phyloP scores from a whole-genome alignment of 2,797 vertebrate species.

The Bucorvus abyssinicus region DNA sequence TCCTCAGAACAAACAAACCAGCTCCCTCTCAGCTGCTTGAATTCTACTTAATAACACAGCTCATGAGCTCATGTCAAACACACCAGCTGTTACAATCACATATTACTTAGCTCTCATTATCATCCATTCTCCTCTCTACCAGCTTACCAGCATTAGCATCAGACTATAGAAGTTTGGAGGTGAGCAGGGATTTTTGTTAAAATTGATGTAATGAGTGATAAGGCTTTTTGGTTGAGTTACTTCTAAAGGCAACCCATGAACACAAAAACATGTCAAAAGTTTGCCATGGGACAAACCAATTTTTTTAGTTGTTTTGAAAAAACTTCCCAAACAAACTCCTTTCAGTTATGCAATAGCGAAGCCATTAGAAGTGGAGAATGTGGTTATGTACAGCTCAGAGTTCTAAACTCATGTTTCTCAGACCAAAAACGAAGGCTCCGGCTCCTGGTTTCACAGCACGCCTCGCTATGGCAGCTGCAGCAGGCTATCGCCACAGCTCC shows the following conservation, averaged over 20 bases:
- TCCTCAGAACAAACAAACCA: conserved; percentile 14
- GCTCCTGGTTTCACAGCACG: background rate
- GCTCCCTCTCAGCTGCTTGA: conserved; percentile 12
- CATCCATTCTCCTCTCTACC: background rate
- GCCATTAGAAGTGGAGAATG: background rate
- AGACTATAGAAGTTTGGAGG: background rate
- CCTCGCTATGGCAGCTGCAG: background rate
- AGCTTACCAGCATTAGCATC: background rate
- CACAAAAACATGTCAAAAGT: background rate
- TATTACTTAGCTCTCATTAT: conserved; percentile 15
- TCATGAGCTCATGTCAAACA: background rate
- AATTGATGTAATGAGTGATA: background rate
- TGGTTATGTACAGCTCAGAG: background rate
- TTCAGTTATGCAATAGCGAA: background rate
- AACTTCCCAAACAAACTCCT: background rate
- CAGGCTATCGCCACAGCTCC: background rate
- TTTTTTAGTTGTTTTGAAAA: background rate
- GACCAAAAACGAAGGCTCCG: background rate
- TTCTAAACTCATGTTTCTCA: background rate
- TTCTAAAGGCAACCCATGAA: background rate
- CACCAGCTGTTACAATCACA: conserved; percentile 3
- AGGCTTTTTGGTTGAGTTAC: background rate
- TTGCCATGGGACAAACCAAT: background rate
- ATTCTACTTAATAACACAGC: conserved; percentile 6
- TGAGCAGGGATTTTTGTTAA: background rate